phyloP scores from a whole-genome alignment of 1,140 invertebrate genomes.

The Agraylea sexmaculata region DNA sequence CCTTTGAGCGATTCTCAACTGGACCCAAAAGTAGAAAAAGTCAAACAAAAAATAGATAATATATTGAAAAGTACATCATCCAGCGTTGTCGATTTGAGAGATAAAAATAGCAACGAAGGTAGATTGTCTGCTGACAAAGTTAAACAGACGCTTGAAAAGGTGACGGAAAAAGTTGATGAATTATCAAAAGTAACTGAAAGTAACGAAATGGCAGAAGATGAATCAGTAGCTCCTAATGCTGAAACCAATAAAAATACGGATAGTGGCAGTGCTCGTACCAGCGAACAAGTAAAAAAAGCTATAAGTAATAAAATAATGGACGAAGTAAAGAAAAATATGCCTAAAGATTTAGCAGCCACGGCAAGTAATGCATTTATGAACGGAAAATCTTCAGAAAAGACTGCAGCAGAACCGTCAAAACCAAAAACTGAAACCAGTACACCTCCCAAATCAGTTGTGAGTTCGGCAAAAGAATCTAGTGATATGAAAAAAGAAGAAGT shows the following conservation, averaged over 20 bases:
- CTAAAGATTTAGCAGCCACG: neutral
- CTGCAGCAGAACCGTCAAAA: slow-evolving; percentile 10
- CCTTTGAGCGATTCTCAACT: slow-evolving; percentile 32
- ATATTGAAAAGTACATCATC: slow-evolving; percentile 30
- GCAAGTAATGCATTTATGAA: neutral
- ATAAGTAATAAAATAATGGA: slow-evolving; percentile 22
- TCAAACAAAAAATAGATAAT: slow-evolving; percentile 38
- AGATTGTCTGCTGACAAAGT: slow-evolving; percentile 26
- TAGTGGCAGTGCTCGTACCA: slow-evolving; percentile 30
- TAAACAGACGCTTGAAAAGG: slow-evolving; percentile 25
- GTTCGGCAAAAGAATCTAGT: no score
- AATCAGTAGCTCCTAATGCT: slow-evolving; percentile 30
- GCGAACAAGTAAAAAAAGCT: slow-evolving; percentile 19
- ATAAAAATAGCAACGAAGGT: slow-evolving; percentile 13
- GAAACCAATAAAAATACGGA: slow-evolving; percentile 32
- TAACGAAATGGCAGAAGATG: slow-evolving; percentile 26
- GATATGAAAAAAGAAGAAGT: slow-evolving; percentile 14
- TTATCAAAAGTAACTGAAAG: slow-evolving; percentile 27
- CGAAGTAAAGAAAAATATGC: no score
- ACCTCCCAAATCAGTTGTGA: slow-evolving; percentile 8
- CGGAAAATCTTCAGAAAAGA: neutral
- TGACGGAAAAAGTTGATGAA: slow-evolving; percentile 26
- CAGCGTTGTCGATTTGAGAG: slow-evolving; percentile 19
- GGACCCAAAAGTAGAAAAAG: slow-evolving; percentile 36
- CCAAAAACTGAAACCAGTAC: neutral